Evolutionary conservation across 2,888 invertebrate genomes (phyloP).

Genomic region (Cantharis rustica): DNA sequence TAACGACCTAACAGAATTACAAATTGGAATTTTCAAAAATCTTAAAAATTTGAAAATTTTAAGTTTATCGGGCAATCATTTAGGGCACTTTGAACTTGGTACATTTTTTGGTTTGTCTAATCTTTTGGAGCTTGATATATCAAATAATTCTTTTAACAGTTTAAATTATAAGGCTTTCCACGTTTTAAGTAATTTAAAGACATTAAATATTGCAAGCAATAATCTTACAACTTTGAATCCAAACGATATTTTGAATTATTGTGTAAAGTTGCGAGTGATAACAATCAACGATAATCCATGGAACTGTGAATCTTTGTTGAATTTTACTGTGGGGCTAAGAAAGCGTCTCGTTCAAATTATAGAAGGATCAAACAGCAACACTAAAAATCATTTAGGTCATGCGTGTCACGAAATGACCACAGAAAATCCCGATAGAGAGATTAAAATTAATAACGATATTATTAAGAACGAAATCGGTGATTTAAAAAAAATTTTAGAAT

Average conservation of each 20-base stretch:
- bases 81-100: constrained; percentile 13
- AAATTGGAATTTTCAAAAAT: constrained; percentile 10
- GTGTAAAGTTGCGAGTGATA: not conserved
- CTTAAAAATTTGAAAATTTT: not conserved
- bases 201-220: constrained; percentile 17
- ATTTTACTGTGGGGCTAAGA: not conserved
- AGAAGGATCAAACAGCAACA: not conserved
- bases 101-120: constrained; percentile 9
- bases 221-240: constrained; percentile 14
- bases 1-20: constrained; percentile 2
- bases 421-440: not conserved
- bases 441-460: not conserved
- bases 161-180: constrained; percentile 14
- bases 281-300: constrained; percentile 18
- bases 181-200: constrained; percentile 3
- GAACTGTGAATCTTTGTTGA: constrained; percentile 17
- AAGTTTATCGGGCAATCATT: constrained; percentile 11
- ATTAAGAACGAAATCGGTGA: not conserved
- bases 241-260: constrained; percentile 2
- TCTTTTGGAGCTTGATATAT: constrained; percentile 9
- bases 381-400: constrained; percentile 1
- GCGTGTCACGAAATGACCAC: not conserved
- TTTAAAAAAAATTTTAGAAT: not conserved
- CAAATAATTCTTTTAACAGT: constrained; percentile 4
- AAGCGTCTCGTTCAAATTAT: not conserved